These are phyloP conservation scores for Scomberomorus guttatus DNA, from an alignment of 2,797 vertebrate species.

Conservation along the genomic window DNA sequence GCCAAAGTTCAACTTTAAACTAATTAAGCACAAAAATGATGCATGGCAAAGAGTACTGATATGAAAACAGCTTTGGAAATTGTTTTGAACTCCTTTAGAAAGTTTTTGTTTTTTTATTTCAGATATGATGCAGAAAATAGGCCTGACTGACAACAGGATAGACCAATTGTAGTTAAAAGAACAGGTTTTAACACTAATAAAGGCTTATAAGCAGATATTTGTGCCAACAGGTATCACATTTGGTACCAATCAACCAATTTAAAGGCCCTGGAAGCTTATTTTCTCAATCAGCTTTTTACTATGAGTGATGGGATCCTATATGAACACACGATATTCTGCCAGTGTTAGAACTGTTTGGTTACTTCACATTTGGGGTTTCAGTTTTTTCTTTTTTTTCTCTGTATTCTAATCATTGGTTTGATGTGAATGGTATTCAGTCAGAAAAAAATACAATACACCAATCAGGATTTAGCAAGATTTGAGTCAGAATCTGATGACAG, in stretches of 20 bases:
- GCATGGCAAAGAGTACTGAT: background rate
- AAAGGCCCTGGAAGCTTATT: too few species aligned
- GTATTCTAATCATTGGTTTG: too few species aligned
- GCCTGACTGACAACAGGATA: background rate
- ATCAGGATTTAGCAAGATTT: too few species aligned
- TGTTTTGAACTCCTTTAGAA: background rate
- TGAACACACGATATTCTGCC: too few species aligned
- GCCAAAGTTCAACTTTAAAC: slow-evolving; percentile 16
- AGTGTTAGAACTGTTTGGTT: too few species aligned
- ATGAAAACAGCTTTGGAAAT: background rate
- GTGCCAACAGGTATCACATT: slow-evolving; percentile 1
- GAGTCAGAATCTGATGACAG: too few species aligned
- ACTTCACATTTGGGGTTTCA: too few species aligned
- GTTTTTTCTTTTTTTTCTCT: too few species aligned
- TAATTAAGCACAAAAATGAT: slow-evolving; percentile 26
- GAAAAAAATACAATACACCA: too few species aligned
- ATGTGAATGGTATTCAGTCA: too few species aligned
- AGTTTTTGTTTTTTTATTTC: background rate
- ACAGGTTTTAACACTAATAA: background rate
- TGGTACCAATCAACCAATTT: background rate
- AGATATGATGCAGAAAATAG: background rate
- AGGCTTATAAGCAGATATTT: background rate
- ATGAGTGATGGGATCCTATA: too few species aligned
- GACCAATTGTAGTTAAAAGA: background rate
- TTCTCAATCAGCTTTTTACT: too few species aligned